Evolutionary conservation across 2,113 vertebrate species (phyloP).

Genomic region (Poeciliopsis prolifica): DNA sequence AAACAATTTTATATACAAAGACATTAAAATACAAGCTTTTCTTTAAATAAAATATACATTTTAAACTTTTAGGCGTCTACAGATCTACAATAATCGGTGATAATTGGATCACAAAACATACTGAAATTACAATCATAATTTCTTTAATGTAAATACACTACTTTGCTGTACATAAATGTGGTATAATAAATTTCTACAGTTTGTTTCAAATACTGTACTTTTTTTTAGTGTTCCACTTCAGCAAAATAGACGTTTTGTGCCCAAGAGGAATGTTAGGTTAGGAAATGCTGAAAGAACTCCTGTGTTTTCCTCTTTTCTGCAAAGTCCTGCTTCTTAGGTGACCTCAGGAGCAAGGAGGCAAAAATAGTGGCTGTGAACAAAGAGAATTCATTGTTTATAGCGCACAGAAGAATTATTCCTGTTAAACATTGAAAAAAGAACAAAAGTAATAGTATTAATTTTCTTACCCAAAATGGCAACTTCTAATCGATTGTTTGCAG

Average conservation of each 20-base stretch:
- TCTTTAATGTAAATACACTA: conserved; percentile 37
- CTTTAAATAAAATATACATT: conserved; percentile 76
- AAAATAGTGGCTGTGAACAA: conserved; percentile 86
- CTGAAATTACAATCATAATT: conserved; percentile 39
- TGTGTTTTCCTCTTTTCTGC: conserved; percentile 88
- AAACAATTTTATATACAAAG: conserved; percentile 58
- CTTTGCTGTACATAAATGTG: conserved; percentile 55
- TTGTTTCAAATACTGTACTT: conserved; percentile 73
- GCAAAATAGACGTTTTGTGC: conserved; percentile 24
- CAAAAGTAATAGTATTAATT: neutral
- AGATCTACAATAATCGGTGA: conserved; percentile 64
- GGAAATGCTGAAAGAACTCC: conserved; percentile 90
- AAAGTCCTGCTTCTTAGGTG: conserved; percentile 79
- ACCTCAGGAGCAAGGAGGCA: conserved; percentile 86
- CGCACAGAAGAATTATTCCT: neutral
- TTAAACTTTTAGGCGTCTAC: conserved; percentile 60
- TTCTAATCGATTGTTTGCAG: conserved; percentile 89
- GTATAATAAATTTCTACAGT: conserved; percentile 53
- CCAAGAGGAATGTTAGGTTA: conserved; percentile 71
- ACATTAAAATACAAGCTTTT: conserved; percentile 69
- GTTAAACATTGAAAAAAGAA: neutral
- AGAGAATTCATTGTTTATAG: conserved; percentile 29
- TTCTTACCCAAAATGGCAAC: conserved; percentile 88
- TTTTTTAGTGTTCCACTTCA: conserved; percentile 62
- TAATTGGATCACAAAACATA: conserved; percentile 44